phyloP scores from a whole-genome alignment of 2,888 invertebrate species.

The Lumbricus terrestris region DNA sequence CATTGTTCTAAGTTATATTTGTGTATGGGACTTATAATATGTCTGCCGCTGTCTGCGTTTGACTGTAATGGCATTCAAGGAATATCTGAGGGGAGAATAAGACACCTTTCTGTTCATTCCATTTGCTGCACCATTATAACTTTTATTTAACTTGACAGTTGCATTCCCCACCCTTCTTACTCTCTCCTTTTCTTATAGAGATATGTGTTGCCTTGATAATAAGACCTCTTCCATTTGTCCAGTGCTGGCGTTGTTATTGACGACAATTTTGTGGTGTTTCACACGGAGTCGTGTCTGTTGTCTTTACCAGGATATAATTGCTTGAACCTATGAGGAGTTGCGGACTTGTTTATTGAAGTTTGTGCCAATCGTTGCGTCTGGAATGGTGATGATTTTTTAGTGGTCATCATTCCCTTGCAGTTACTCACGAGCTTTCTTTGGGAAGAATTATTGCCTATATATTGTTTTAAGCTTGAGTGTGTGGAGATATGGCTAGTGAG shows the following conservation, averaged over 20 bases:
- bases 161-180: background rate
- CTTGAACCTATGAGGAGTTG: background rate
- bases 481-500: too few relatives aligned
- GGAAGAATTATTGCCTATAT: background rate
- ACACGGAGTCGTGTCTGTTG: background rate
- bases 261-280: background rate
- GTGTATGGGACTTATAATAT: background rate
- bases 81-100: background rate
- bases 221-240: background rate
- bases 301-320: background rate
- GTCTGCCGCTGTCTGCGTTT: background rate
- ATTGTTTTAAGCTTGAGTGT: background rate
- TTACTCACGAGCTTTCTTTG: background rate
- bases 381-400: background rate
- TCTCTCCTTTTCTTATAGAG: background rate
- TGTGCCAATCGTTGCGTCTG: background rate
- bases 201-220: too few relatives aligned
- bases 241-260: background rate
- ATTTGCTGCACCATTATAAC: too few relatives aligned
- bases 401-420: background rate
- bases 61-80: too few relatives aligned
- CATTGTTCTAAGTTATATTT: background rate
- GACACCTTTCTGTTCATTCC: too few relatives aligned
- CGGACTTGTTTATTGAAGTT: background rate
- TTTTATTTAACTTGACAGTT: background rate